These are phyloP conservation scores for Pherbina coryleti DNA, from an alignment of 2,888 invertebrate species.

Conservation along the genomic window DNA sequence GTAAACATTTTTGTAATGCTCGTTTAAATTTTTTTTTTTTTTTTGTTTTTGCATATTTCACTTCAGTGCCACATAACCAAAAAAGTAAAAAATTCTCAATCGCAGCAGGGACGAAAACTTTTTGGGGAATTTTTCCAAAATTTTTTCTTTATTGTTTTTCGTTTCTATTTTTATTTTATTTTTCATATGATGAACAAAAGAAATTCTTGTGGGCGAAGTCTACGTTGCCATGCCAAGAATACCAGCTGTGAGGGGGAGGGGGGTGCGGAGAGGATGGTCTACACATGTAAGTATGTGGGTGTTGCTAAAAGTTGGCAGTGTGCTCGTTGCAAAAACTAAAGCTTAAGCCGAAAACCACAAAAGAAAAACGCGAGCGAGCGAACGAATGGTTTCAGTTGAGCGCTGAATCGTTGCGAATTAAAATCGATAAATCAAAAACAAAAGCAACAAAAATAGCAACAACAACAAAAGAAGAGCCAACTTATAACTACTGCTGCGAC, in stretches of 20 bases:
- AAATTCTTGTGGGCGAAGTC: background rate
- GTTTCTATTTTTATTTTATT: background rate
- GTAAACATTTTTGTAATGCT: constrained; percentile 12
- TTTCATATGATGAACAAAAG: background rate
- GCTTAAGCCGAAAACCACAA: constrained; percentile 8
- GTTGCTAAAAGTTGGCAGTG: background rate
- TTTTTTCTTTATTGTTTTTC: background rate
- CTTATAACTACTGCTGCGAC: background rate
- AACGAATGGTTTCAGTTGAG: constrained; percentile 10
- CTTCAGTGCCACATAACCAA: background rate
- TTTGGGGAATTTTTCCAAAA: background rate
- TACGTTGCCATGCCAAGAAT: background rate
- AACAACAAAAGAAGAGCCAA: background rate
- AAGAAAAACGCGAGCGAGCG: constrained; percentile 8
- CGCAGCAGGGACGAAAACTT: background rate
- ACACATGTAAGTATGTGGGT: background rate
- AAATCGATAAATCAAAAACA: constrained; percentile 30
- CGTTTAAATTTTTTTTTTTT: background rate
- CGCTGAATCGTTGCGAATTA: constrained; percentile 22
- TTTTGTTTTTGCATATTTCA: background rate
- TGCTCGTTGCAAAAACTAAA: background rate
- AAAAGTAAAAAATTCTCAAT: background rate
- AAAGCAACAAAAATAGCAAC: background rate
- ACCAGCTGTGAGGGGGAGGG: background rate
- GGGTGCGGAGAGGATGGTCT: background rate